Base-by-base conservation (phyloP, 2,113 vertebrate species). In the Recurvirostra avosetta region DNA sequence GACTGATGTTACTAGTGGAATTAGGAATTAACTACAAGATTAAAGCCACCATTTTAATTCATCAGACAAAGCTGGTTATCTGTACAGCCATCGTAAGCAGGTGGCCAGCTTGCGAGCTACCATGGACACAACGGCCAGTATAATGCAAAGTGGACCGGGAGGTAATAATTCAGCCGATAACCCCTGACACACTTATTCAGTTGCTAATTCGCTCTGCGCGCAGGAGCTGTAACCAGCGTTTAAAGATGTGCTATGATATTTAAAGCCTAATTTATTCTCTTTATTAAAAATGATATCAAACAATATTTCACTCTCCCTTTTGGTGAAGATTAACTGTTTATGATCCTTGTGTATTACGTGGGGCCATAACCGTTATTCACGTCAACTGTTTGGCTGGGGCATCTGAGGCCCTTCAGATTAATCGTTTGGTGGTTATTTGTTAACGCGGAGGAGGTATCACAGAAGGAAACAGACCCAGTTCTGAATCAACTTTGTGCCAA, bases 101-200 rank as follows among this genome's bases (percentile, higher is more conserved):
- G 94, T 95, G 87, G 89, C 95, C 96, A 95, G 96, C 81, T 73
- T n/a, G 9, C 85, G 19, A 59, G 91, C 72, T 92, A 38, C 76
- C 72, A 50, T 88, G 94, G 96, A 81, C 92, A 95, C 72, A 15
- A 86, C 9, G 73, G 79, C 84, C 81, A 71, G 63, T 26, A 29
- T 74, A 89, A 95, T 91, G 79, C 79, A 86, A 84, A 90, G 95
- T 90, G 95, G 94, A 86, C 90, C 10, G 9, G 90, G 85, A 97
- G 95, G 97, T 92, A 97, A 98, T 98, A 97, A 97, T 84, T 97
- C 91, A 96, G 96, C 86, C 5, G 95, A 97, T 98, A 98, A 97
- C 97, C 97, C 96, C 90, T 71, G 94, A 92, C 96, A 94, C 49
- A 3, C 88, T 89, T 18, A 94, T 94, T 96, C 92, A 95, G 79